Evolutionary conservation across 2,113 vertebrate species (phyloP).

Genomic region (Misgurnus mizolepis): DNA sequence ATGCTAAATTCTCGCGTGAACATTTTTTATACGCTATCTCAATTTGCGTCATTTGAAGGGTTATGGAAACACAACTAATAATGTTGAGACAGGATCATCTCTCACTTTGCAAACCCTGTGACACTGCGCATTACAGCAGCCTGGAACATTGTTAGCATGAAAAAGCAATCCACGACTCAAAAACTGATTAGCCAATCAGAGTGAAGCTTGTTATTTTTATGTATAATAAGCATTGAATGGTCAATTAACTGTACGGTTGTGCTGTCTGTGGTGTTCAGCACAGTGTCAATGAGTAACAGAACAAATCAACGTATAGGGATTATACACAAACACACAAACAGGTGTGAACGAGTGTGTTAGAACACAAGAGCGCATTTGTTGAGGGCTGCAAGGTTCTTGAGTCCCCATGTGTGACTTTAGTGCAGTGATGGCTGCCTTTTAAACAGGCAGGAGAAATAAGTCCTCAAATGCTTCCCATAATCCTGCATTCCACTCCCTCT

Average conservation of each 20-base stretch:
- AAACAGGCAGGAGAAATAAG: conserved; percentile 48
- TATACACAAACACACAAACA: conserved; percentile 15
- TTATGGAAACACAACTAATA: too few species aligned
- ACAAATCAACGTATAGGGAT: background rate
- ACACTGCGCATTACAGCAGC: too few species aligned
- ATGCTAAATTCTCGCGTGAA: too few species aligned
- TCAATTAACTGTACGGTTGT: background rate
- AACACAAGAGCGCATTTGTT: conserved; percentile 15
- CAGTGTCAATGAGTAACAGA: background rate
- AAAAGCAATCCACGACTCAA: too few species aligned
- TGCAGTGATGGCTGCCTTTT: conserved; percentile 40
- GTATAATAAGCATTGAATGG: conserved; percentile 26
- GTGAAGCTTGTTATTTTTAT: background rate
- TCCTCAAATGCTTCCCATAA: conserved; percentile 51
- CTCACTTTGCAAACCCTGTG: too few species aligned
- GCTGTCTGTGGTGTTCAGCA: conserved; percentile 21
- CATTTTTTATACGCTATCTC: too few species aligned
- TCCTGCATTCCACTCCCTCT: conserved; percentile 51
- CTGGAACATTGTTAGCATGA: too few species aligned
- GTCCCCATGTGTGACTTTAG: conserved; percentile 26
- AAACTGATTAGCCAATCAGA: background rate
- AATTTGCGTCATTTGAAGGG: too few species aligned
- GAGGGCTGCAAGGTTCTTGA: conserved; percentile 19
- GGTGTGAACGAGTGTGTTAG: conserved; percentile 13
- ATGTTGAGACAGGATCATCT: too few species aligned